Conservation (phyloP, 2,888 invertebrate species). For the Autographa pulchrina region DNA sequence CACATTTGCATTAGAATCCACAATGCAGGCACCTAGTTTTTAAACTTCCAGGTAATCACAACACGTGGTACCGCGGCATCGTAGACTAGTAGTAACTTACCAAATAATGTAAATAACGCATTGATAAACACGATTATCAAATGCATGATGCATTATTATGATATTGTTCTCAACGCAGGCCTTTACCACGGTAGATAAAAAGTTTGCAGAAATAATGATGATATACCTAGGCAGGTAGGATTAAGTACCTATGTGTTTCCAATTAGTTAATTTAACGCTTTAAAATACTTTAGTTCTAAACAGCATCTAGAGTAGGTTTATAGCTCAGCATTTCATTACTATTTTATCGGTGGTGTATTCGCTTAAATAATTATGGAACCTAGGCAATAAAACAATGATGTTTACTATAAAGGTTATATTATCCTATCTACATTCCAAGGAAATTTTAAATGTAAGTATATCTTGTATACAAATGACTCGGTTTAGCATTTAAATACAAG, state of each 20-base stretch:
- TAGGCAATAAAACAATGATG: slow-evolving; percentile 23
- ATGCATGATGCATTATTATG: neutral
- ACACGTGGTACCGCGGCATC: slow-evolving; percentile 3
- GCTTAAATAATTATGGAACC: neutral
- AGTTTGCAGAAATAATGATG: neutral
- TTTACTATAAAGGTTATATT: slow-evolving; percentile 30
- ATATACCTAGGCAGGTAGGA: neutral
- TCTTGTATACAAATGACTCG: slow-evolving; percentile 53
- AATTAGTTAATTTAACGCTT: neutral
- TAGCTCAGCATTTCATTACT: neutral
- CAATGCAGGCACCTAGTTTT: neutral
- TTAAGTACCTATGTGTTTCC: neutral
- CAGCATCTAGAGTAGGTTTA: neutral
- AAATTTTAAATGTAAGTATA: slow-evolving; percentile 62
- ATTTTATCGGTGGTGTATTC: neutral
- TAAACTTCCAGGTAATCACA: neutral
- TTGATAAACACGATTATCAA: slow-evolving; percentile 4
- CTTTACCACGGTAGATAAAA: neutral
- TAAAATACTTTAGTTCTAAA: neutral
- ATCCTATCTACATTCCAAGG: slow-evolving; percentile 51
- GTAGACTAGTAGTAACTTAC: neutral
- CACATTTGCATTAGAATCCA: neutral
- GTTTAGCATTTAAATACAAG: slow-evolving; percentile 68
- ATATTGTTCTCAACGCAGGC: neutral
- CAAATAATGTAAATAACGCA: slow-evolving; percentile 2